Conservation (phyloP, 2,888 invertebrate species). For the Epiperipatus broadwayi region DNA sequence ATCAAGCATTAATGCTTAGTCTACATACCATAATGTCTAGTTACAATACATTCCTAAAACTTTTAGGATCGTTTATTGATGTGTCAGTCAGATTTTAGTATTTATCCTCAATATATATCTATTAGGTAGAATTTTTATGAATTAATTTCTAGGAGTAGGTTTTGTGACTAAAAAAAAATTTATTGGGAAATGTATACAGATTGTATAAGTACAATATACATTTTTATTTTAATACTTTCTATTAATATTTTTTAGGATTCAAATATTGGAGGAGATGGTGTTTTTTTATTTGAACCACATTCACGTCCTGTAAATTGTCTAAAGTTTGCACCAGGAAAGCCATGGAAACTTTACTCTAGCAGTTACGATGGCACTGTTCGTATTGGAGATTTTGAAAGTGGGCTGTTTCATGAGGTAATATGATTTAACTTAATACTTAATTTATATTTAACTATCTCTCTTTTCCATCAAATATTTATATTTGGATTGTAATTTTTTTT, state of each 20-base stretch:
- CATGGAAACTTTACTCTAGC: slow-evolving; percentile 22
- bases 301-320: slow-evolving; percentile 26
- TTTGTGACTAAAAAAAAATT: no score
- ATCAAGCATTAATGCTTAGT: no score
- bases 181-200: no score
- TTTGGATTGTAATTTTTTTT: slow-evolving; percentile 3
- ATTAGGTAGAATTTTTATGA: no score
- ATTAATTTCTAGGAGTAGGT: no score
- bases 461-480: background rate
- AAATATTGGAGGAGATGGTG: slow-evolving; percentile 19
- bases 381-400: slow-evolving; percentile 26
- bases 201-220: no score
- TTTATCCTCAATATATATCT: no score
- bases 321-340: slow-evolving; percentile 21
- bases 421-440: slow-evolving; percentile 6
- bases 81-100: no score
- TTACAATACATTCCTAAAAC: no score
- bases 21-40: no score
- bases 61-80: no score
- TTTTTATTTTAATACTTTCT: background rate
- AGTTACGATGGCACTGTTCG: slow-evolving; percentile 31
- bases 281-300: slow-evolving; percentile 25
- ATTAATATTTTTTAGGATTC: slow-evolving; percentile 17
- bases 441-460: no score
- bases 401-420: slow-evolving; percentile 26